These are phyloP conservation scores for Molossus alvarezi DNA, from an alignment of 2,797 vertebrate genomes.

Conservation along the genomic window DNA sequence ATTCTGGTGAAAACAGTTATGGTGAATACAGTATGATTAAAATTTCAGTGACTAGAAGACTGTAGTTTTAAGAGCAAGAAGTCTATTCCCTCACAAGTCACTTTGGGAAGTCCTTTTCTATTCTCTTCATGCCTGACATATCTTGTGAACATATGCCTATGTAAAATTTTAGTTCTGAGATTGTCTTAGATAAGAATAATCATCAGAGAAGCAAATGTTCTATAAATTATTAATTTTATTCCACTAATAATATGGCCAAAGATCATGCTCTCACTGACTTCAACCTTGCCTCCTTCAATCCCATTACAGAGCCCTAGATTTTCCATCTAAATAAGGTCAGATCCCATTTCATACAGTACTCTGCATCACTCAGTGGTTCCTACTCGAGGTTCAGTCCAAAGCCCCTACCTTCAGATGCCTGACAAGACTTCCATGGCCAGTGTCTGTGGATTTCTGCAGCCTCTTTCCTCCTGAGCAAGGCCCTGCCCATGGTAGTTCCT, in stretches of 20 bases:
- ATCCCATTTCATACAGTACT: not conserved
- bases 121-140: not conserved
- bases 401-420: not conserved
- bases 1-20: not conserved
- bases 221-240: constrained; percentile 56
- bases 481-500: not conserved
- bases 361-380: not conserved
- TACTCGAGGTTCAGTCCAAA: not conserved
- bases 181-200: constrained; percentile 44
- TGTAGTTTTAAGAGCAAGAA: constrained; percentile 14
- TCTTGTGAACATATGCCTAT: not conserved
- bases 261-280: not conserved
- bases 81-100: not conserved
- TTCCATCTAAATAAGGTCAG: constrained; percentile 31
- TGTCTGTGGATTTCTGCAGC: not conserved
- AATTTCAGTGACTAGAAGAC: not conserved
- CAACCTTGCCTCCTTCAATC: not conserved
- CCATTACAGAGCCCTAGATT: not conserved
- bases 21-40: not conserved
- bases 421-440: not conserved
- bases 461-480: not conserved
- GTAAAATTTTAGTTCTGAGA: constrained; percentile 25
- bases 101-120: not conserved
- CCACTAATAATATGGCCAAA: not conserved
- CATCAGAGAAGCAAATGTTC: constrained; percentile 31